phyloP scores from a whole-genome alignment of 2,888 invertebrate genomes.

The Acanthosoma haemorrhoidale region DNA sequence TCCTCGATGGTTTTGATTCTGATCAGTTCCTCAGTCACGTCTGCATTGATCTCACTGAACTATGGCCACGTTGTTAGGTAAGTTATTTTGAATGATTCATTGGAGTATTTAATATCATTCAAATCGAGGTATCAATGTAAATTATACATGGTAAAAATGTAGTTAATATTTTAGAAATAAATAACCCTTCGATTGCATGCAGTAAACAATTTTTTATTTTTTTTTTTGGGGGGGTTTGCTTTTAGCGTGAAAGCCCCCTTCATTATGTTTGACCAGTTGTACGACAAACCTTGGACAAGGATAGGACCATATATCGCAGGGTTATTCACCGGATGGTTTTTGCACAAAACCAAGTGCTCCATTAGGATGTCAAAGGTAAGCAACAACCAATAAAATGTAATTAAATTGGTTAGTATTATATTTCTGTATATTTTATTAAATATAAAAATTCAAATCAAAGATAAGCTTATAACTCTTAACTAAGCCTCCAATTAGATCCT shows the following conservation, averaged over 20 bases:
- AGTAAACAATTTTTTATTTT: neutral
- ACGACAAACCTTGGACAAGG: constrained; percentile 84
- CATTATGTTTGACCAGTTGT: constrained; percentile 80
- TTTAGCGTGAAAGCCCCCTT: constrained; percentile 44
- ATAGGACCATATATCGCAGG: constrained; percentile 79
- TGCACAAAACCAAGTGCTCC: constrained; percentile 75
- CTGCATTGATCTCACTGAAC: constrained; percentile 70
- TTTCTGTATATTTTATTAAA: no score
- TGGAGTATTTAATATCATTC: neutral
- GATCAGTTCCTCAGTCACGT: constrained; percentile 71
- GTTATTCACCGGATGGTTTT: constrained; percentile 75
- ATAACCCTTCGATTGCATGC: neutral
- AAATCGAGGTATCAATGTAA: neutral
- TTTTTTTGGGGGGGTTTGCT: no score
- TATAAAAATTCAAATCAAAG: no score
- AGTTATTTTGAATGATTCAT: constrained; percentile 50
- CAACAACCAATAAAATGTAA: no score
- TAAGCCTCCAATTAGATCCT: no score
- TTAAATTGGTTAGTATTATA: no score
- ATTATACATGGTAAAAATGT: neutral
- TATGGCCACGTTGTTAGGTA: constrained; percentile 72
- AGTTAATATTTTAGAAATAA: neutral
- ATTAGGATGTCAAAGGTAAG: constrained; percentile 66
- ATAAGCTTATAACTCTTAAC: no score
- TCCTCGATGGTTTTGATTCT: constrained; percentile 60